Conservation (phyloP, 1,140 invertebrate species). For the Bathynomus jamesi region DNA sequence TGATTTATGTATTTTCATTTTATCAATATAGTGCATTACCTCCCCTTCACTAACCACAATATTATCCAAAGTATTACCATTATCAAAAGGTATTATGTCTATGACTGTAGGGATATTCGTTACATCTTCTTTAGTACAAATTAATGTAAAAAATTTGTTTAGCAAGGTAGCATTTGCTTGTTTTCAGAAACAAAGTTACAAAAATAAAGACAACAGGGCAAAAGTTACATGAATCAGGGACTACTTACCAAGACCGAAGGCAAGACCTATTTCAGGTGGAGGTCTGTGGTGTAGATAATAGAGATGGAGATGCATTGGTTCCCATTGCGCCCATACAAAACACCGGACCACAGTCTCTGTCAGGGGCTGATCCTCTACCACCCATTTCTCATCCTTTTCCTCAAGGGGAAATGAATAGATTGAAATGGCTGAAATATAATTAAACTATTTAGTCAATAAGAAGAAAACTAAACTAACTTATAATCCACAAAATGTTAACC, state of each 20-base stretch:
- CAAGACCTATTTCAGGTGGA: slow-evolving; percentile 42
- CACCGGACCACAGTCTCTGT: slow-evolving; percentile 53
- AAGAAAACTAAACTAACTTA: neutral
- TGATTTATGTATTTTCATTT: too few species aligned
- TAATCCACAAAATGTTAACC: slow-evolving; percentile 12
- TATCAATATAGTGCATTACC: too few species aligned
- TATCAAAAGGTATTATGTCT: too few species aligned
- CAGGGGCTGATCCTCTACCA: slow-evolving; percentile 37
- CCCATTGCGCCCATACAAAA: slow-evolving; percentile 77
- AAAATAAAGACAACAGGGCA: too few species aligned
- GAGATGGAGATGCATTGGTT: slow-evolving; percentile 62
- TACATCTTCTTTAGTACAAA: too few species aligned
- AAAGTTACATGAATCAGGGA: too few species aligned
- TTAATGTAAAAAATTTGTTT: too few species aligned
- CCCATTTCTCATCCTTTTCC: slow-evolving; percentile 18
- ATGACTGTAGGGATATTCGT: too few species aligned
- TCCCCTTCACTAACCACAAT: too few species aligned
- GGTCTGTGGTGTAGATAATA: slow-evolving; percentile 70
- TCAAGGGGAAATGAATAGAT: slow-evolving; percentile 39
- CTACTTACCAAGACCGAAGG: slow-evolving; percentile 31
- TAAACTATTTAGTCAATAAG: neutral
- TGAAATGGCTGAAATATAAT: slow-evolving; percentile 29
- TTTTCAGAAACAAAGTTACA: too few species aligned
- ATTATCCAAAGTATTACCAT: too few species aligned
- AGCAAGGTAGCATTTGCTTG: too few species aligned